phyloP scores from a whole-genome alignment of 2,113 vertebrate genomes.

The Brienomyrus brachyistius region DNA sequence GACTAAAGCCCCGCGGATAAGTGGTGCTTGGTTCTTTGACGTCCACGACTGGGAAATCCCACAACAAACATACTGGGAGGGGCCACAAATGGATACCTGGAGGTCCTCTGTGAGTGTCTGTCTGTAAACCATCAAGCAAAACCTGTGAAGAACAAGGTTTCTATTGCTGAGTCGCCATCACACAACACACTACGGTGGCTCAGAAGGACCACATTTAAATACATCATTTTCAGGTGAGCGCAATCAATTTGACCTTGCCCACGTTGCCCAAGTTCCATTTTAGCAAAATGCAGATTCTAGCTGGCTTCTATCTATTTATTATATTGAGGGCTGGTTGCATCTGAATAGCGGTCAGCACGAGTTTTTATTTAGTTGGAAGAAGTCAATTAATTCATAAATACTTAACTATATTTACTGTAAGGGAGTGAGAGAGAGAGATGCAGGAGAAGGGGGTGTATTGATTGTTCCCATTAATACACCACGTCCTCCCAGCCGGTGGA shows the following conservation, averaged over 20 bases:
- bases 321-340: constrained; percentile 50
- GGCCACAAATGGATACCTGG: neutral
- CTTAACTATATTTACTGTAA: constrained; percentile 70
- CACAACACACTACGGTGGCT: neutral
- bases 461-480: constrained; percentile 62
- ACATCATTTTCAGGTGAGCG: constrained; percentile 23
- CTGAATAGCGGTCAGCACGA: constrained; percentile 40
- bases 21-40: neutral
- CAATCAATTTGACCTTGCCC: constrained; percentile 31
- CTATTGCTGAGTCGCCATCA: constrained; percentile 26
- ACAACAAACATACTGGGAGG: neutral
- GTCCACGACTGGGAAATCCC: neutral
- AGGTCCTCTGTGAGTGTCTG: neutral
- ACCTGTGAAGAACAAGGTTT: neutral
- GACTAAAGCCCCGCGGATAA: neutral
- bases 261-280: constrained; percentile 8
- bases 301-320: constrained; percentile 55
- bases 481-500: constrained; percentile 3
- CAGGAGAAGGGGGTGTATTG: constrained; percentile 61
- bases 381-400: constrained; percentile 78
- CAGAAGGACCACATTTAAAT: constrained; percentile 8
- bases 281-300: constrained; percentile 16
- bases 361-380: constrained; percentile 51
- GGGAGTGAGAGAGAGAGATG: constrained; percentile 50
- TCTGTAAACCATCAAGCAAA: neutral